Percentiles rank a stretch among this genome's conserved stretches.
These are phyloP conservation scores for Elanus axillaris DNA, from an alignment of 2,113 vertebrate species.

Conservation along the genomic window DNA sequence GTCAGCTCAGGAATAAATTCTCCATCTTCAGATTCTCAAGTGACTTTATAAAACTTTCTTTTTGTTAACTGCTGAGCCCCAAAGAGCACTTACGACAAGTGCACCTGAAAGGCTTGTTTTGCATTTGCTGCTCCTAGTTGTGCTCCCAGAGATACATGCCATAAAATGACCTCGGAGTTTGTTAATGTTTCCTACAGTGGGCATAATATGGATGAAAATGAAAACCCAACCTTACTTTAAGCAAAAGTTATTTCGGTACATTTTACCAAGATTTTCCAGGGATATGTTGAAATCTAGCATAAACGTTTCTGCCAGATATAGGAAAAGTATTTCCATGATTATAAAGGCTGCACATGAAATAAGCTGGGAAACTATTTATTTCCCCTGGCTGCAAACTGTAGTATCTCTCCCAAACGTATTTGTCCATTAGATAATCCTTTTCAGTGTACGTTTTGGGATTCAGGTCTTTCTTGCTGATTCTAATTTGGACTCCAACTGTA, in stretches of 20 bases:
- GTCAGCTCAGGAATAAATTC: not conserved
- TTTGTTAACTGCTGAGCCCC: not conserved
- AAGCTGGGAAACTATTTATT: not conserved
- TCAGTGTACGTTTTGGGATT: not conserved
- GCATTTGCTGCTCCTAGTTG: not conserved
- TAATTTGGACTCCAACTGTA: not conserved
- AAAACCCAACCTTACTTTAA: not conserved
- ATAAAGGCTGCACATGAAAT: not conserved
- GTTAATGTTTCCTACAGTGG: not conserved
- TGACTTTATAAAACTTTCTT: not conserved
- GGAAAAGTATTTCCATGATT: not conserved
- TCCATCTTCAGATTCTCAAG: not conserved
- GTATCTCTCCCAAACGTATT: not conserved
- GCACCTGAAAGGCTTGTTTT: constrained; percentile 1
- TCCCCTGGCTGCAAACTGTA: not conserved
- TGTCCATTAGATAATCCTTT: not conserved
- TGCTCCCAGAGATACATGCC: not conserved
- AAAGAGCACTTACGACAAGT: not conserved
- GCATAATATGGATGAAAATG: not conserved
- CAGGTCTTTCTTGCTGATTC: not conserved
- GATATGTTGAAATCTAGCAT: not conserved
- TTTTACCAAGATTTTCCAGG: not conserved
- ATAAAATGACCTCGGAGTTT: not conserved
- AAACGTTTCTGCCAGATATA: not conserved
- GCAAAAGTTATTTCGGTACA: not conserved